A percentile compares a stretch with the other conserved stretches of the same genome.
Evolutionary conservation across 2,888 invertebrate genomes (phyloP).

Genomic region (Caenorhabditis imperialis): DNA sequence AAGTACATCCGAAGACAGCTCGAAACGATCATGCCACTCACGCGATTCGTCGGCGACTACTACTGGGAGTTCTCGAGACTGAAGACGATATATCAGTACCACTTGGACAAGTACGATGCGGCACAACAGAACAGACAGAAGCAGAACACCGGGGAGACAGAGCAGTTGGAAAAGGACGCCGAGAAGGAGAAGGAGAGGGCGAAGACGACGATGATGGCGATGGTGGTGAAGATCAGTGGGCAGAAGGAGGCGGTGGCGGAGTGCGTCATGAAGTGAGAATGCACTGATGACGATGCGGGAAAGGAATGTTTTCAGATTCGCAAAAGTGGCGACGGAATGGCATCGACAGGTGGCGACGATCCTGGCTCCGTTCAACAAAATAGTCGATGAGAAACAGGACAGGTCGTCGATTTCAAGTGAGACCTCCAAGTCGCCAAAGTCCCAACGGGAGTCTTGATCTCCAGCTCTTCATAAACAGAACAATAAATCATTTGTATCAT

Average conservation of each 20-base stretch:
- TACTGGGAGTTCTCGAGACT: slow-evolving; percentile 25
- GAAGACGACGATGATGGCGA: slow-evolving; percentile 9
- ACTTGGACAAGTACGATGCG: slow-evolving; percentile 13
- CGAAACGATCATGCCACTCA: slow-evolving; percentile 23
- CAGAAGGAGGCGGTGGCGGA: background rate
- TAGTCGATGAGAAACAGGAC: no score
- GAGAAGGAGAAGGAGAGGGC: slow-evolving; percentile 10
- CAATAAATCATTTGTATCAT: no score
- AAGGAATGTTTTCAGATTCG: slow-evolving; percentile 13
- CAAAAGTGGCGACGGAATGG: slow-evolving; percentile 14
- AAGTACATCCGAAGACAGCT: slow-evolving; percentile 14
- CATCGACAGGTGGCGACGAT: slow-evolving; percentile 1
- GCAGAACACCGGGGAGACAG: slow-evolving; percentile 2
- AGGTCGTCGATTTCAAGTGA: no score
- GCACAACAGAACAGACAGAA: background rate
- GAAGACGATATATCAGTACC: slow-evolving; percentile 2
- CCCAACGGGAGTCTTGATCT: no score
- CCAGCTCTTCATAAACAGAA: no score
- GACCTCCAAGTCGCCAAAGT: no score
- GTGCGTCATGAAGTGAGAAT: slow-evolving; percentile 10
- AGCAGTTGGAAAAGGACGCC: background rate
- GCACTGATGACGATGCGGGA: background rate
- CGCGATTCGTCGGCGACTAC: slow-evolving; percentile 16
- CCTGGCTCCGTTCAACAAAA: slow-evolving; percentile 1
- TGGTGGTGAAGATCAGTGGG: background rate